Evolutionary conservation across 2,888 invertebrate genomes (phyloP).

Genomic region (Ryuthela nishihirai): DNA sequence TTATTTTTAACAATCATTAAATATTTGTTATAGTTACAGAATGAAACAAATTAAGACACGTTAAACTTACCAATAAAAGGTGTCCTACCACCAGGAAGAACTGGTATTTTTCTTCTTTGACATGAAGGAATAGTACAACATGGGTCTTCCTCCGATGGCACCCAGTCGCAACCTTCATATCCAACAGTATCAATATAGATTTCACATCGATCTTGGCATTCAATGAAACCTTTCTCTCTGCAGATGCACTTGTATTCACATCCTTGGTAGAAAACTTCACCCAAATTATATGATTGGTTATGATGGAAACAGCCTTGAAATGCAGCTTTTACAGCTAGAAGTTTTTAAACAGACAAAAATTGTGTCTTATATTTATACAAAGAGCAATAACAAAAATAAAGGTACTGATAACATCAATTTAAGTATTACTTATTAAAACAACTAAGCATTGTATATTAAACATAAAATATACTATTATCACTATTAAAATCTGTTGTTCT

Average conservation of each 20-base stretch:
- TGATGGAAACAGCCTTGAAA: conserved; percentile 42
- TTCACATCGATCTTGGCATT: conserved; percentile 42
- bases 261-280: conserved; percentile 71
- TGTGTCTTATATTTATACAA: no score
- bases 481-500: no score
- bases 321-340: conserved; percentile 35
- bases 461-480: no score
- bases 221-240: conserved; percentile 60
- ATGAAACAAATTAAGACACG: no score
- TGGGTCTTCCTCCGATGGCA: conserved; percentile 71
- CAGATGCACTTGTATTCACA: conserved; percentile 76
- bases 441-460: no score
- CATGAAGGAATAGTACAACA: conserved; percentile 83
- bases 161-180: conserved; percentile 42
- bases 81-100: conserved; percentile 17
- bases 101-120: conserved; percentile 32
- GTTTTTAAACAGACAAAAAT: no score
- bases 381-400: no score
- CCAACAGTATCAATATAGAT: conserved; percentile 41
- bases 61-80: conserved; percentile 29
- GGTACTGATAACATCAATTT: no score
- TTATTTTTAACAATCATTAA: no score
- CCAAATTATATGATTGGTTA: conserved; percentile 63
- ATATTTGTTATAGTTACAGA: no score
- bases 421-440: no score